Conservation (phyloP, 2,888 invertebrate species). For the Neoscelio sp. region DNA sequence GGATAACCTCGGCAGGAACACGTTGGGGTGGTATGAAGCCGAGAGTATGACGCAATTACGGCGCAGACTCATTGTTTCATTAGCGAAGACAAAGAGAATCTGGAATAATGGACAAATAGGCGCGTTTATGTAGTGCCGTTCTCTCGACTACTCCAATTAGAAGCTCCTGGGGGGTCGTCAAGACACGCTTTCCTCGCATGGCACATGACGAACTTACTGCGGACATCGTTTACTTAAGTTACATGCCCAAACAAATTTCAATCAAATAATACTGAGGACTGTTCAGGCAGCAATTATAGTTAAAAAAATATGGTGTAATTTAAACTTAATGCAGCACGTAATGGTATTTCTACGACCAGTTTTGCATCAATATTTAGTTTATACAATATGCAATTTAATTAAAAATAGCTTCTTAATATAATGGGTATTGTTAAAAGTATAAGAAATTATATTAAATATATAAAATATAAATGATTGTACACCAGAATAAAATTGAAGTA, state of each 20-base stretch:
- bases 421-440: too few relatives aligned
- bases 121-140: constrained; percentile 81
- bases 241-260: constrained; percentile 54
- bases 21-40: constrained; percentile 65
- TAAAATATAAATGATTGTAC: too few relatives aligned
- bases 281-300: constrained; percentile 36
- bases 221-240: constrained; percentile 65
- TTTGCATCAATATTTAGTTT: too few relatives aligned
- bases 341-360: too few relatives aligned
- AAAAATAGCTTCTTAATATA: too few relatives aligned
- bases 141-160: constrained; percentile 81
- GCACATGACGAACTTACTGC: constrained; percentile 63
- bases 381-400: too few relatives aligned
- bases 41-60: constrained; percentile 78
- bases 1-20: constrained; percentile 72
- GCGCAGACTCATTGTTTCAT: constrained; percentile 83
- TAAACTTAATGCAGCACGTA: too few relatives aligned
- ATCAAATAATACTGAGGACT: constrained; percentile 52
- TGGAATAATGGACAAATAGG: constrained; percentile 83
- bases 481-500: too few relatives aligned
- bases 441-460: too few relatives aligned
- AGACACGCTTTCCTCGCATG: constrained; percentile 74
- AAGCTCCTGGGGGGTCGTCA: constrained; percentile 75
- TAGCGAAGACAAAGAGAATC: constrained; percentile 83
- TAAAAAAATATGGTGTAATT: neutral